Percentiles rank a stretch among this genome's conserved stretches.
Conservation (phyloP, 2,888 invertebrate species). For the Exephanes ischioxanthus region DNA sequence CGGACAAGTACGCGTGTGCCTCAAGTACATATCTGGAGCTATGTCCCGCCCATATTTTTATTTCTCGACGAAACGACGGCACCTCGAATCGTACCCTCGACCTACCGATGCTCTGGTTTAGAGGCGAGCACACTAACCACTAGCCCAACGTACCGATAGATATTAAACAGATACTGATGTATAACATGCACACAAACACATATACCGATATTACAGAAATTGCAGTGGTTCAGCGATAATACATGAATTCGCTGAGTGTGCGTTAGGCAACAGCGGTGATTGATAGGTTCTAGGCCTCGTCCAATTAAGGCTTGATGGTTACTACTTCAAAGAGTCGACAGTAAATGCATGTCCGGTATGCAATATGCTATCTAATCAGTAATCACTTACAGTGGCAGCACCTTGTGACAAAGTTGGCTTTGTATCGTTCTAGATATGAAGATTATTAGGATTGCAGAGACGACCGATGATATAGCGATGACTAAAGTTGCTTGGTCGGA, state of each 20-base stretch:
- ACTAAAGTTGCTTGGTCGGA: not conserved
- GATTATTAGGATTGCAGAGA: not conserved
- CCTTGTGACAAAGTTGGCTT: not conserved
- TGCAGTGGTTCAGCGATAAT: not conserved
- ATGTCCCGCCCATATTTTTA: too few relatives aligned
- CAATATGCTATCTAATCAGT: constrained; percentile 27
- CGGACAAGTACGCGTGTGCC: too few relatives aligned
- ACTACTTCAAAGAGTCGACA: constrained; percentile 40
- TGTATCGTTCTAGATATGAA: not conserved
- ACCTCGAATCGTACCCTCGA: too few relatives aligned
- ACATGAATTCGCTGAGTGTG: not conserved
- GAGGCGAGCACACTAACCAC: too few relatives aligned
- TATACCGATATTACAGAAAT: not conserved
- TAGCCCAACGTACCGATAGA: too few relatives aligned
- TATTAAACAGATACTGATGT: constrained; percentile 53
- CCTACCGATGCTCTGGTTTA: too few relatives aligned
- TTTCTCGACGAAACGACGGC: too few relatives aligned
- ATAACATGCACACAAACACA: constrained; percentile 24
- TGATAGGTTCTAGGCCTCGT: constrained; percentile 38
- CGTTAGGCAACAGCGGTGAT: constrained; percentile 24
- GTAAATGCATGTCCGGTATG: constrained; percentile 33
- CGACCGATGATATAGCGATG: not conserved
- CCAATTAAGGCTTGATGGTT: constrained; percentile 44
- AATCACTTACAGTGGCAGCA: constrained; percentile 49
- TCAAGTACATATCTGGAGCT: too few relatives aligned